Evolutionary conservation across 2,888 invertebrate species (phyloP).

Genomic region (Pyrrhosoma nymphula): DNA sequence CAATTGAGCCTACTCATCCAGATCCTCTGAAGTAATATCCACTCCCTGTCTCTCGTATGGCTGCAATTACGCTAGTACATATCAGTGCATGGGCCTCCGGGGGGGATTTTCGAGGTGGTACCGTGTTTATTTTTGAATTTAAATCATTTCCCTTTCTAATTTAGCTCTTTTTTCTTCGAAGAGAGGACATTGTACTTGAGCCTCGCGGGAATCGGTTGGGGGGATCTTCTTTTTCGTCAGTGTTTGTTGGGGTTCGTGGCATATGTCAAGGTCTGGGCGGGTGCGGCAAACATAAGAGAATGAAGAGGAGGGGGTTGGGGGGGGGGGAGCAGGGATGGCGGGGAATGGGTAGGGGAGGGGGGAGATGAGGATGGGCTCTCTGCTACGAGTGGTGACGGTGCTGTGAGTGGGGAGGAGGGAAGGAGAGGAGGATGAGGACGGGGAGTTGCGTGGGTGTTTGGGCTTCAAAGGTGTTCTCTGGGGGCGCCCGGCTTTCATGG

Average conservation of each 20-base stretch:
- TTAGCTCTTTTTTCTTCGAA: background rate
- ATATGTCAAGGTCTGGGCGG: constrained; percentile 67
- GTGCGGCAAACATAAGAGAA: constrained; percentile 40
- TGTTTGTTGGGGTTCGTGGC: constrained; percentile 45
- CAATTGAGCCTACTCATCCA: no score
- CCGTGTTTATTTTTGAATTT: background rate
- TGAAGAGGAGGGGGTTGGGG: background rate
- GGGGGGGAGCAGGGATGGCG: background rate
- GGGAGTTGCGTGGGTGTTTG: constrained; percentile 53
- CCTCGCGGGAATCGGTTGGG: background rate
- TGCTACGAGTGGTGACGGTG: background rate
- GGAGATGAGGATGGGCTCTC: constrained; percentile 1
- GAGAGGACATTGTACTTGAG: background rate
- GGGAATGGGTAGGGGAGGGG: background rate
- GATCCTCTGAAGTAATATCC: no score
- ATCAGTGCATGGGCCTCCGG: background rate
- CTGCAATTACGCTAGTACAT: no score
- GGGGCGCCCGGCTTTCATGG: constrained; percentile 66
- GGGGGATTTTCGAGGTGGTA: background rate
- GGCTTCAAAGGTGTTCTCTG: constrained; percentile 31
- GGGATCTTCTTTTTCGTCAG: constrained; percentile 34
- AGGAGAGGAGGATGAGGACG: background rate
- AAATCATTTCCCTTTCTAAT: constrained; percentile 44
- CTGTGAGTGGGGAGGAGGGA: background rate
- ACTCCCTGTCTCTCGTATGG: no score